Evolutionary conservation across 1,140 invertebrate genomes (phyloP).

Genomic region (Ceratoteleas bidentatus): DNA sequence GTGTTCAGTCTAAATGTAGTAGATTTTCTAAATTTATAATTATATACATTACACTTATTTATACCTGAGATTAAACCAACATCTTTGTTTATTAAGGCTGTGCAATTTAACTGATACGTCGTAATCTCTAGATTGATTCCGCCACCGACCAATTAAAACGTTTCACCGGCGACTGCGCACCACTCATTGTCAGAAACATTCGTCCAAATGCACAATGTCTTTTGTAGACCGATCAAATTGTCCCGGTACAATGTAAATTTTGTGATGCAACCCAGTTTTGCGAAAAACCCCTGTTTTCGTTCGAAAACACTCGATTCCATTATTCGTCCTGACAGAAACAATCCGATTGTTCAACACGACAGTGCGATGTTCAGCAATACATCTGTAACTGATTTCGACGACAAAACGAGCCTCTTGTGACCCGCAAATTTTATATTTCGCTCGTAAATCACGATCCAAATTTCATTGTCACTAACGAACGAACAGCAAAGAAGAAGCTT

Average conservation of each 20-base stretch:
- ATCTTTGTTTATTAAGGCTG: constrained; percentile 38
- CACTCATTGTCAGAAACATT: constrained; percentile 28
- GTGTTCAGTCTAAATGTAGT: background rate
- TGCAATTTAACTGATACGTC: constrained; percentile 25
- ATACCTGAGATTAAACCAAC: background rate
- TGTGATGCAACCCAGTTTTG: constrained; percentile 13
- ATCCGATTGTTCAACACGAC: background rate
- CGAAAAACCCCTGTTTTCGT: constrained; percentile 10
- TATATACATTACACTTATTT: constrained; percentile 9
- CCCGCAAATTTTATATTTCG: constrained; percentile 37
- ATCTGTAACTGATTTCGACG: constrained; percentile 10
- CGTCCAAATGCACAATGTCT: constrained; percentile 44
- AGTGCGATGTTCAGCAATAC: background rate
- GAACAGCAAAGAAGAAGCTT: background rate
- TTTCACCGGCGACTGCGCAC: constrained; percentile 10
- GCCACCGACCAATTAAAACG: constrained; percentile 1
- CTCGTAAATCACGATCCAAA: constrained; percentile 1
- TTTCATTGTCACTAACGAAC: constrained; percentile 6
- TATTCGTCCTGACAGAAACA: background rate
- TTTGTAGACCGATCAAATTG: constrained; percentile 33
- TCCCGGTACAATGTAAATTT: constrained; percentile 14
- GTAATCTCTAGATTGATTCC: background rate
- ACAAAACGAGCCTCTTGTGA: constrained; percentile 37
- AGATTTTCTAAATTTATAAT: constrained; percentile 6
- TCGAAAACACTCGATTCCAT: background rate